Evolutionary conservation across 2,888 invertebrate species (phyloP).

Genomic region (Cheilosia urbana): DNA sequence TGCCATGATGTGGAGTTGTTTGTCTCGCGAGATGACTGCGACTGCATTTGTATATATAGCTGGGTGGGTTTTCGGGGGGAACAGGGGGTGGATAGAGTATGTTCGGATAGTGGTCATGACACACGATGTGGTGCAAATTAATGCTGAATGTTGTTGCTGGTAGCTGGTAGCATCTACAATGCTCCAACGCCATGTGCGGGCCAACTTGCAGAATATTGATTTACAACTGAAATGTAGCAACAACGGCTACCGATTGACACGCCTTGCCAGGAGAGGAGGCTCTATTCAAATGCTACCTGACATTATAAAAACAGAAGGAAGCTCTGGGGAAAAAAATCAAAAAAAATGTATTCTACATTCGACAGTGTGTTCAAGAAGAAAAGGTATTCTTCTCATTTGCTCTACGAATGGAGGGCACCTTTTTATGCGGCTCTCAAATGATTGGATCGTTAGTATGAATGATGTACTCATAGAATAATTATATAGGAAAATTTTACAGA

Average conservation of each 20-base stretch:
- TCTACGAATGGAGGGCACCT: too few species aligned
- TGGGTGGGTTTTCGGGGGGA: not conserved
- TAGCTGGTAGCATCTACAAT: not conserved
- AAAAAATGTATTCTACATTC: not conserved
- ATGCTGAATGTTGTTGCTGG: conserved; percentile 53
- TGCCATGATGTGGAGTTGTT: conserved; percentile 24
- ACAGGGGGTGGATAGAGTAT: conserved; percentile 21
- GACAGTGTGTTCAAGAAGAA: too few species aligned
- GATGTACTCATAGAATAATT: too few species aligned
- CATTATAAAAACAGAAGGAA: conserved; percentile 19
- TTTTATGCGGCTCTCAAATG: too few species aligned
- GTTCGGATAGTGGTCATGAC: conserved; percentile 60
- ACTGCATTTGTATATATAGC: not conserved
- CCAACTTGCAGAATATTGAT: conserved; percentile 57
- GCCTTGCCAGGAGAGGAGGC: conserved; percentile 47
- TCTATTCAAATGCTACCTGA: conserved; percentile 45
- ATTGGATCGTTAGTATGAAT: too few species aligned
- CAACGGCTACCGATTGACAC: conserved; percentile 66
- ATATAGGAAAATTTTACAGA: too few species aligned
- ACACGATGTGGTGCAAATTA: conserved; percentile 67
- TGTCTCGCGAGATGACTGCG: not conserved
- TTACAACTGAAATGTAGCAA: conserved; percentile 65
- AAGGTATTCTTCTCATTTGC: too few species aligned
- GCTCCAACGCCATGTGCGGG: conserved; percentile 52
- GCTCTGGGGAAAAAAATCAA: not conserved